These are phyloP conservation scores for Meandrina meandrites DNA, from an alignment of 92 coral and sea anemone genomes.

Conservation along the genomic window DNA sequence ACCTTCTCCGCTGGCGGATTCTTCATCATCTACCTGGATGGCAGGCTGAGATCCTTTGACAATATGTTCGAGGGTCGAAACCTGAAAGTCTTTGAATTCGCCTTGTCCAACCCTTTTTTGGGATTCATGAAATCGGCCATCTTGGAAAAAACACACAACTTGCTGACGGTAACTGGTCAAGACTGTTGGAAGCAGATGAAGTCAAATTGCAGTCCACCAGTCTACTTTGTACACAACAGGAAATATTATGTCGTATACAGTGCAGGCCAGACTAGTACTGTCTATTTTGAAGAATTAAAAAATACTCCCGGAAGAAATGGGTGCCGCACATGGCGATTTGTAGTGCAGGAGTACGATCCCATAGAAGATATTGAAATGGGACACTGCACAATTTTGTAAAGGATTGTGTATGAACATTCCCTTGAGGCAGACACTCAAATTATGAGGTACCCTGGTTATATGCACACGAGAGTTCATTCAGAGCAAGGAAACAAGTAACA, in stretches of 20 bases:
- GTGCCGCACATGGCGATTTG: conserved; percentile 28
- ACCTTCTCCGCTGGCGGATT: conserved; percentile 41
- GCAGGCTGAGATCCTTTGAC: conserved; percentile 19
- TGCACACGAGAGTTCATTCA: too few species aligned
- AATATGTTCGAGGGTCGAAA: conserved; percentile 3
- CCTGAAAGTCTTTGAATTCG: conserved; percentile 37
- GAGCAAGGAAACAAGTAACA: too few species aligned
- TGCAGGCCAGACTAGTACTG: conserved; percentile 4
- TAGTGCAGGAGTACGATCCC: conserved; percentile 34
- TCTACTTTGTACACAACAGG: conserved; percentile 1
- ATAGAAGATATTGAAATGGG: not conserved
- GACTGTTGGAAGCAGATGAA: conserved; percentile 26
- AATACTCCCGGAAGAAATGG: not conserved
- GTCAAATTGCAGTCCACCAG: not conserved
- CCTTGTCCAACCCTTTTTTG: conserved; percentile 28
- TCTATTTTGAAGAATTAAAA: not conserved
- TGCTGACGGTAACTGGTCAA: not conserved
- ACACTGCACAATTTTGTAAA: not conserved
- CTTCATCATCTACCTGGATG: conserved; percentile 31
- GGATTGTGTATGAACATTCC: not conserved
- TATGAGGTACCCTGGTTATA: too few species aligned
- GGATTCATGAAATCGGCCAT: conserved; percentile 7
- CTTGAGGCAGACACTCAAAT: too few species aligned
- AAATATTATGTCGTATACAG: conserved; percentile 18
- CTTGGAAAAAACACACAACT: conserved; percentile 14